Evolutionary conservation across 2,113 vertebrate species (phyloP).

Genomic region (Sigmodon hispidus): DNA sequence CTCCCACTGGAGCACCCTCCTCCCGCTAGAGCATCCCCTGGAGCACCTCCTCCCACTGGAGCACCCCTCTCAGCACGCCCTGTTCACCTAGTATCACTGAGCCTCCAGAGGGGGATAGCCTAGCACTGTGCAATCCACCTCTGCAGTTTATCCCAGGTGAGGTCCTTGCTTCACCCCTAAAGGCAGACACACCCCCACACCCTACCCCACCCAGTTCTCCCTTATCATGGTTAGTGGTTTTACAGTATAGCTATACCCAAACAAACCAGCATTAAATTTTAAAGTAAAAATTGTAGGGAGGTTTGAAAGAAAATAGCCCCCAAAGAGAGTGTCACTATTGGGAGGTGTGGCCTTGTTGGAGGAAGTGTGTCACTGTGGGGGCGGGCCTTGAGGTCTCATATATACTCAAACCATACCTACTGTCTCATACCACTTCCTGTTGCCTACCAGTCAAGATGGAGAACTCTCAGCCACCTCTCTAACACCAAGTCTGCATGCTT

Average conservation of each 20-base stretch:
- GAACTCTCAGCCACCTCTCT: neutral
- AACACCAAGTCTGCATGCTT: neutral
- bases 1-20: too few species aligned
- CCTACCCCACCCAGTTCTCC: neutral
- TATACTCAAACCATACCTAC: neutral
- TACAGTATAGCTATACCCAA: neutral
- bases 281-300: neutral
- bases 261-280: neutral
- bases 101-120: neutral
- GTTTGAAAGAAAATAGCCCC: neutral
- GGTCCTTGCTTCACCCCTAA: neutral
- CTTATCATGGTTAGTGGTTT: neutral
- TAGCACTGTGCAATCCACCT: accelerated
- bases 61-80: too few species aligned
- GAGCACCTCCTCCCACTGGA: too few species aligned
- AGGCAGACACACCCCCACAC: neutral
- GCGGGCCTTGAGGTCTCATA: neutral
- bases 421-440: neutral
- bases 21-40: too few species aligned
- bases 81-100: neutral
- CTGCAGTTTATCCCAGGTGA: neutral
- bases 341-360: neutral
- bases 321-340: neutral
- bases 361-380: neutral
- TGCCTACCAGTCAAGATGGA: neutral